Evolutionary conservation across 2,888 invertebrate species (phyloP).

Genomic region (Coelogynopora nodosa): DNA sequence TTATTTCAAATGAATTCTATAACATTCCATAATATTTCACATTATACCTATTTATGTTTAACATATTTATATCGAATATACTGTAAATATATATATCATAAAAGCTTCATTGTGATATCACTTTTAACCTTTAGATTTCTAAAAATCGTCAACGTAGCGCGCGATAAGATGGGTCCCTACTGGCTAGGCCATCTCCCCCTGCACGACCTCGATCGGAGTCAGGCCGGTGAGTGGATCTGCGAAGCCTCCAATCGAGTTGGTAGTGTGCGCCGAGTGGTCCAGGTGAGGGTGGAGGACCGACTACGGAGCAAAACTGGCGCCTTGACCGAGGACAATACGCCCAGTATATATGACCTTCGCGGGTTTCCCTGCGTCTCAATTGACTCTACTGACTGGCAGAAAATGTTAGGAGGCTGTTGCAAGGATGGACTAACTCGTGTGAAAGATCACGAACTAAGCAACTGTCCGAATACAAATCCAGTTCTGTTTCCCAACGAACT

Average conservation of each 20-base stretch:
- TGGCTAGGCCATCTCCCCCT: conserved; percentile 12
- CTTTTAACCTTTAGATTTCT: no score
- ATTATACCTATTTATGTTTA: no score
- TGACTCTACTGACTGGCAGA: not conserved
- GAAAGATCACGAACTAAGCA: not conserved
- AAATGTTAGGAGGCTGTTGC: not conserved
- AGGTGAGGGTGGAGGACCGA: not conserved
- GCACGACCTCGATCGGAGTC: not conserved
- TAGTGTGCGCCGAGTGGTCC: not conserved
- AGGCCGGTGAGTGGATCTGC: conserved; percentile 7
- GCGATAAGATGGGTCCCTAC: not conserved
- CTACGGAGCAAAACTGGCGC: not conserved
- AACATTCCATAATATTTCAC: no score
- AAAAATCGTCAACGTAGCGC: not conserved
- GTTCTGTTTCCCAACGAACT: not conserved
- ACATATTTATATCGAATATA: no score
- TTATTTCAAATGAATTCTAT: no score
- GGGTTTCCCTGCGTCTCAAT: not conserved
- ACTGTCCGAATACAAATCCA: not conserved
- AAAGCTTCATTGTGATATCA: no score
- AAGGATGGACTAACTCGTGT: not conserved
- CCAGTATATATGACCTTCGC: conserved; percentile 3
- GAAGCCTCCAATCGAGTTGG: not conserved
- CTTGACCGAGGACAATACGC: not conserved
- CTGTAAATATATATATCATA: no score